Conservation (phyloP, 2,113 vertebrate genomes). For the Archocentrus centrarchus region DNA sequence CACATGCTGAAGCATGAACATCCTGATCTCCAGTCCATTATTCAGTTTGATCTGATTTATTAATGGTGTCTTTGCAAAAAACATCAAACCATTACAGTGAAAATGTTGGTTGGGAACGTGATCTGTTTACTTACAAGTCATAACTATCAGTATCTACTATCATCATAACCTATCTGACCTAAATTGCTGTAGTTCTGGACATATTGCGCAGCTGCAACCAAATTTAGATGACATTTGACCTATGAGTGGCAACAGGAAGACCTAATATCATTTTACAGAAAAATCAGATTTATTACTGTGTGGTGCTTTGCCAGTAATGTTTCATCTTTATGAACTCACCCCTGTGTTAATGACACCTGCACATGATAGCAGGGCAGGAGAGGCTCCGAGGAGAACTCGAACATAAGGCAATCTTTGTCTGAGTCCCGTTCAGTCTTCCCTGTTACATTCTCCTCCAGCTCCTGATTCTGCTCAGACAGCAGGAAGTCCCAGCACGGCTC, state of each 20-base stretch:
- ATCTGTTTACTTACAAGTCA: neutral
- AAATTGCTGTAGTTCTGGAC: neutral
- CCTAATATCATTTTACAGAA: neutral
- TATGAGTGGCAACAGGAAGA: neutral
- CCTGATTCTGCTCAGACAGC: conserved; percentile 86
- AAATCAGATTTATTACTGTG: neutral
- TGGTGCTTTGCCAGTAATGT: neutral
- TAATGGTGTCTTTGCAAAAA: neutral
- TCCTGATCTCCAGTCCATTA: neutral
- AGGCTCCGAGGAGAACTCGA: conserved; percentile 95
- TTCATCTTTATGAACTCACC: conserved; percentile 83
- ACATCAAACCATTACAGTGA: neutral
- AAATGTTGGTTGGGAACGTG: neutral
- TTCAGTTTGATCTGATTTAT: neutral
- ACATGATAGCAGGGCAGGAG: conserved; percentile 95
- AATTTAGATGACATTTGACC: conserved; percentile 2
- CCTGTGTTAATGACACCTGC: conserved; percentile 92
- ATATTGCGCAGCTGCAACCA: neutral
- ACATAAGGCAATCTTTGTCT: conserved; percentile 88
- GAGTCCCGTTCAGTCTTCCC: conserved; percentile 84
- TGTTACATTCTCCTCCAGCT: conserved; percentile 82
- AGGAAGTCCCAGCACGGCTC: conserved; percentile 90
- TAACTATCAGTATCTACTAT: neutral
- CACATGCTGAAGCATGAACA: neutral
- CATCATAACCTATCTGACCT: neutral